Base-by-base conservation (phyloP, 2,888 invertebrate species). In the Trichopria drosophilae region DNA sequence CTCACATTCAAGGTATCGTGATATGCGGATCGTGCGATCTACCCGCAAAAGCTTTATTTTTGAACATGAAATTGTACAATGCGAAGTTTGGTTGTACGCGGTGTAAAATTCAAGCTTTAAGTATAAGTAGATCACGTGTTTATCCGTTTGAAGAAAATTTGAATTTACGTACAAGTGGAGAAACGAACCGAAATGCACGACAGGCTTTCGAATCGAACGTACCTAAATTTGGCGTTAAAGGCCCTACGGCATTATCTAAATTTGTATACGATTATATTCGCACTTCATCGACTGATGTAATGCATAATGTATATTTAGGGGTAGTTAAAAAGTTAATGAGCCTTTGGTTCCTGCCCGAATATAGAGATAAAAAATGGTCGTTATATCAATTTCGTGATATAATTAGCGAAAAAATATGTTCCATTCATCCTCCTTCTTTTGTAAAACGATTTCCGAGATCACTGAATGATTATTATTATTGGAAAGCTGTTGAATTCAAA, bases 401-500 rank as follows among this genome's bases (percentile, higher is more conserved):
- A n/a, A 32, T 60, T 15, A 46, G 57, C 49, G n/a, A 36, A 10
- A 39, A 41, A 29, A 37, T 62, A 18, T 22, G 22, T 16, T 19
- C n/a, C 1, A 40, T 57, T 15, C 34, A 34, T 34, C 55, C 63
- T 23, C 53, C 60, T 16, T 51, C 48, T 3, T 53, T 48, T 35
- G 31, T 59, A 10, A 46, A 51, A 13, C 22, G 59, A 48, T 16
- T 50, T 19, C 54, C 55, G 2, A 44, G 58, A 13, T 39, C 40
- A 3, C 51, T 64, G n/a, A 35, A 34, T 13, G 52, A 57, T 20
- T 29, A 42, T 5, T 20, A 36, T 4, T 48, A 57, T 42, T 59
- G 53, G 55, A 62, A 63, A 48, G 59, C 55, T 1, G 42, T 36
- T 9, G 61, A 61, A 16, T 47, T 56, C 2, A 64, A 58, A 53